phyloP scores from a whole-genome alignment of 2,113 vertebrate genomes.

The Patagioenas fasciata region DNA sequence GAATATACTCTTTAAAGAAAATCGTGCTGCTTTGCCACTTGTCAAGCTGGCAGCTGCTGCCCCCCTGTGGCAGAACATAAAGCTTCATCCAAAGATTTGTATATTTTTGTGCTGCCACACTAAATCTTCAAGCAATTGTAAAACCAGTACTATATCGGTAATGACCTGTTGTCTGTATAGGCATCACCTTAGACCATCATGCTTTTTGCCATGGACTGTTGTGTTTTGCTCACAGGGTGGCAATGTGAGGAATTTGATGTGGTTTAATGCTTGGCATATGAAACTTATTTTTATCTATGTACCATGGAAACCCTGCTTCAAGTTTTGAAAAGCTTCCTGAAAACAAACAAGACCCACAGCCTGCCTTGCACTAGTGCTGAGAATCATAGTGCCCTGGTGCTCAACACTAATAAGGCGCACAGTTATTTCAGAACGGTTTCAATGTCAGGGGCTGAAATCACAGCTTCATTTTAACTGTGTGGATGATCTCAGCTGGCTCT shows the following conservation, averaged over 20 bases:
- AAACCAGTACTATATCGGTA: rapidly evolving
- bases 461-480: neutral
- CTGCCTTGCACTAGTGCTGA: neutral
- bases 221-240: neutral
- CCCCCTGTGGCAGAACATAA: slow-evolving; percentile 8
- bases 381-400: neutral
- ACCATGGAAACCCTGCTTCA: neutral
- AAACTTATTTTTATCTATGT: neutral
- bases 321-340: neutral
- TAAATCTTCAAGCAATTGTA: too few species aligned
- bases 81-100: rapidly evolving
- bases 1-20: rapidly evolving
- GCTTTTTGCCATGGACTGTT: rapidly evolving
- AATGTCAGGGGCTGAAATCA: neutral
- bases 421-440: neutral
- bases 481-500: neutral
- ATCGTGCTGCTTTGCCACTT: rapidly evolving
- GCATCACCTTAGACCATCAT: rapidly evolving
- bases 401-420: neutral
- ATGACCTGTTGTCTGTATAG: rapidly evolving
- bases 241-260: rapidly evolving
- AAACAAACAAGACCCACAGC: neutral
- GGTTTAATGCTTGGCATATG: neutral
- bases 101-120: neutral
- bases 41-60: neutral